Percentiles rank a stretch among this genome's conserved stretches.
Evolutionary conservation across 2,888 invertebrate species (phyloP).

Genomic region (Drosophila macrothrix): DNA sequence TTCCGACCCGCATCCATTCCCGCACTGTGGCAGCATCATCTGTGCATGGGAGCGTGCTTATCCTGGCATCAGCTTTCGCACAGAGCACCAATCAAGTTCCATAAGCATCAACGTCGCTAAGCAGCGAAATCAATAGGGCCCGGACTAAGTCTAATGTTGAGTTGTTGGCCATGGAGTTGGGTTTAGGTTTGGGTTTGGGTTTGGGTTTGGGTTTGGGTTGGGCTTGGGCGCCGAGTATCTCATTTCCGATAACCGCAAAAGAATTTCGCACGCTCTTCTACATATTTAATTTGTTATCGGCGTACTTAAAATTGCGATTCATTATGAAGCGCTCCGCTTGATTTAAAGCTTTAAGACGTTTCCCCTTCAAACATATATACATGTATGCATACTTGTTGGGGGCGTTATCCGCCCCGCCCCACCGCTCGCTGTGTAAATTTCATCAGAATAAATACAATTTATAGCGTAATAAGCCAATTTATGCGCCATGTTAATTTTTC

Average conservation of each 20-base stretch:
- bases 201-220: background rate
- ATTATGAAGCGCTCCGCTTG: constrained; percentile 53
- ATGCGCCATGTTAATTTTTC: constrained; percentile 67
- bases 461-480: constrained; percentile 80
- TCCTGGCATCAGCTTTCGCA: constrained; percentile 64
- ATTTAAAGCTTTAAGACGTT: constrained; percentile 56
- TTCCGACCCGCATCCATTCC: constrained; percentile 10
- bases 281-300: constrained; percentile 70
- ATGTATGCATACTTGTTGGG: background rate
- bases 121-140: constrained; percentile 60
- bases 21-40: background rate
- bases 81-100: constrained; percentile 70
- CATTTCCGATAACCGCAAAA: constrained; percentile 59
- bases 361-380: constrained; percentile 9
- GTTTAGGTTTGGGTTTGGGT: background rate
- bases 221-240: constrained; percentile 39
- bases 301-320: constrained; percentile 56
- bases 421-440: constrained; percentile 71
- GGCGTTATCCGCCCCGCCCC: background rate
- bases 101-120: constrained; percentile 76
- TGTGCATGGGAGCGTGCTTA: constrained; percentile 71
- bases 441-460: constrained; percentile 82
- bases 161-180: background rate
- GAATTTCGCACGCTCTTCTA: constrained; percentile 54
- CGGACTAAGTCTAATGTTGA: constrained; percentile 35